These are phyloP conservation scores for Enhydra lutris DNA, from an alignment of 2,113 vertebrate species.

Conservation along the genomic window DNA sequence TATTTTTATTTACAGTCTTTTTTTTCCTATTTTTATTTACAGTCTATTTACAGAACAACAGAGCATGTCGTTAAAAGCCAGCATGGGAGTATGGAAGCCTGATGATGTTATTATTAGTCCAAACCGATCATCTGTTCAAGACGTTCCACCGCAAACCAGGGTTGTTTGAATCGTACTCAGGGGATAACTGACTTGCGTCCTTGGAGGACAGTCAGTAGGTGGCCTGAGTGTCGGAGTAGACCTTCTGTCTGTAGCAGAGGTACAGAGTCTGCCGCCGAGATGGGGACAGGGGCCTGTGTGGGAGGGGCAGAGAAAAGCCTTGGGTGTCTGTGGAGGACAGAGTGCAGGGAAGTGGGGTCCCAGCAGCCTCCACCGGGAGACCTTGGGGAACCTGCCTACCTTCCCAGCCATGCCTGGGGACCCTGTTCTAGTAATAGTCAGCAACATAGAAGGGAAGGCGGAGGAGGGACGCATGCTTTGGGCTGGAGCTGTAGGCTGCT, in stretches of 20 bases:
- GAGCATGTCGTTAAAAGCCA: not conserved
- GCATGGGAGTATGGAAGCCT: not conserved
- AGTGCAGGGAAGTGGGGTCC: too few relatives aligned
- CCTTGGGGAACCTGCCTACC: too few relatives aligned
- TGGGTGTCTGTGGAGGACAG: too few relatives aligned
- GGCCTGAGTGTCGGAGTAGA: not conserved
- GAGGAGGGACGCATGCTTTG: too few relatives aligned
- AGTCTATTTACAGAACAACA: not conserved
- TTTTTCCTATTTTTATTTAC: not conserved
- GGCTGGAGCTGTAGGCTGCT: too few relatives aligned
- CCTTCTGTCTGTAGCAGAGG: not conserved
- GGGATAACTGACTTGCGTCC: not conserved
- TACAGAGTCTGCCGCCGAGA: not conserved
- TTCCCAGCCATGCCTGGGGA: too few relatives aligned
- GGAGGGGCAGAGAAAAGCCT: too few relatives aligned
- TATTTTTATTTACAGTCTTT: not conserved
- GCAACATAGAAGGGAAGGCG: too few relatives aligned
- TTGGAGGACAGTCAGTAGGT: not conserved
- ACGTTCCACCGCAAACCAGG: not conserved
- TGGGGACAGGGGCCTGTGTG: not conserved
- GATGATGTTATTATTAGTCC: not conserved
- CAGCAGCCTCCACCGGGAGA: too few relatives aligned
- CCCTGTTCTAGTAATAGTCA: too few relatives aligned
- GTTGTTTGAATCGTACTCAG: not conserved
- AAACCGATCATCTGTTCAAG: not conserved